Evolutionary conservation across 2,113 vertebrate genomes (phyloP).

Genomic region (Gulo gulo): DNA sequence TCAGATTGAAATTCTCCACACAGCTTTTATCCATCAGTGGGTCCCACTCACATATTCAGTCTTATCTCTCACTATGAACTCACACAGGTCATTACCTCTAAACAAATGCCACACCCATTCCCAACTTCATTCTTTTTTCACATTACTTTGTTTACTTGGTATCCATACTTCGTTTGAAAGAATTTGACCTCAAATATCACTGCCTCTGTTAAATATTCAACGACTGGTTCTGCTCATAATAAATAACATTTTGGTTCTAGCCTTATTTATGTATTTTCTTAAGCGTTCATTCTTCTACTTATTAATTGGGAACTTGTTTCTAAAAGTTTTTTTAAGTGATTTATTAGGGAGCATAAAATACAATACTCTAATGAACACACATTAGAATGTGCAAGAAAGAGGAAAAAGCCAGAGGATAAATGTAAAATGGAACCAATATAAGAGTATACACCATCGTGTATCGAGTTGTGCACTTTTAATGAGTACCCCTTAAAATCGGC

Average conservation of each 20-base stretch:
- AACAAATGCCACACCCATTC: neutral
- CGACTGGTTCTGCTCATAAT: neutral
- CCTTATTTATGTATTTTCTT: neutral
- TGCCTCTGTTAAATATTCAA: neutral
- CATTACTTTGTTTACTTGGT: neutral
- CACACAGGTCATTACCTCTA: neutral
- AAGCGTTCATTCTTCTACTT: neutral
- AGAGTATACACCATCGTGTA: neutral
- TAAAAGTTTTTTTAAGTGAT: neutral
- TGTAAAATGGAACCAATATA: neutral
- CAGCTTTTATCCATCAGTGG: neutral
- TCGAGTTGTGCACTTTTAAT: fast-evolving
- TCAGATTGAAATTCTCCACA: neutral
- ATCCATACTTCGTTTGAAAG: neutral
- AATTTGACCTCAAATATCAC: neutral
- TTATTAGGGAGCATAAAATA: neutral
- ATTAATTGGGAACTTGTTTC: neutral
- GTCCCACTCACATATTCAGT: neutral
- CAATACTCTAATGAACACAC: neutral
- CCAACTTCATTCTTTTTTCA: neutral
- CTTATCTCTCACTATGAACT: neutral
- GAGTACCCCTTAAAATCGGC: neutral
- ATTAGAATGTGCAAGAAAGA: neutral
- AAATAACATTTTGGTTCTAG: neutral
- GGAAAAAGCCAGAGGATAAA: neutral